A percentile compares a stretch with the other conserved stretches of the same genome.
phyloP scores from a whole-genome alignment of 1,140 invertebrate species.

The Drosophila ohnishii region DNA sequence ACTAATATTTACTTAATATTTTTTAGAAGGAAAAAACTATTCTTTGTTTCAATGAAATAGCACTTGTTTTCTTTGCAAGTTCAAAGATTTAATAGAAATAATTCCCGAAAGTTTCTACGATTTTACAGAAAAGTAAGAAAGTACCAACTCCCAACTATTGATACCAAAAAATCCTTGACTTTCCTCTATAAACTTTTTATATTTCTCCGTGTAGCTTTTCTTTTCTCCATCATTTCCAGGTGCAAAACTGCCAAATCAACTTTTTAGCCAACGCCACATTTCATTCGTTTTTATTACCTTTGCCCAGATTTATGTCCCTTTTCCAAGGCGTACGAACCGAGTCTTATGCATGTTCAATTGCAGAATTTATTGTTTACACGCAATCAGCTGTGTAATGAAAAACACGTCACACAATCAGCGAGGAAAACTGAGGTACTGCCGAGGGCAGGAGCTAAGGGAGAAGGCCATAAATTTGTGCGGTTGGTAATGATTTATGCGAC shows the following conservation, averaged over 20 bases:
- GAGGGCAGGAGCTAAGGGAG: conserved; percentile 7
- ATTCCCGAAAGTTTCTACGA: too few species aligned
- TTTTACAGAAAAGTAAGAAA: too few species aligned
- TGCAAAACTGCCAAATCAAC: conserved; percentile 6
- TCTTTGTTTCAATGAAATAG: too few species aligned
- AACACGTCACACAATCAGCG: conserved; percentile 59
- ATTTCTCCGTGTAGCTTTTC: background rate
- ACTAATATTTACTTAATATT: too few species aligned
- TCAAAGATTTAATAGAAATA: too few species aligned
- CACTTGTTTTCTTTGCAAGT: too few species aligned
- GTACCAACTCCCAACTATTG: too few species aligned
- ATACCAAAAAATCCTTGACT: background rate
- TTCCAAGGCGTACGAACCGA: conserved; percentile 15
- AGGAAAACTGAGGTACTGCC: background rate
- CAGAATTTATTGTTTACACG: conserved; percentile 70
- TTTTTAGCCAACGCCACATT: conserved; percentile 3
- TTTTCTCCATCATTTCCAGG: background rate
- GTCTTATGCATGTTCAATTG: conserved; percentile 60
- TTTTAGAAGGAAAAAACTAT: too few species aligned
- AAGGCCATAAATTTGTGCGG: conserved; percentile 64
- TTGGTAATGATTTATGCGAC: conserved; percentile 72
- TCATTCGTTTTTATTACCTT: conserved; percentile 9
- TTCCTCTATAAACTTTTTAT: background rate
- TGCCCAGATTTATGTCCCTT: conserved; percentile 12
- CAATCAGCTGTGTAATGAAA: conserved; percentile 76